Evolutionary conservation across 2,113 vertebrate species (phyloP).

Genomic region (Ranitomeya imitator): DNA sequence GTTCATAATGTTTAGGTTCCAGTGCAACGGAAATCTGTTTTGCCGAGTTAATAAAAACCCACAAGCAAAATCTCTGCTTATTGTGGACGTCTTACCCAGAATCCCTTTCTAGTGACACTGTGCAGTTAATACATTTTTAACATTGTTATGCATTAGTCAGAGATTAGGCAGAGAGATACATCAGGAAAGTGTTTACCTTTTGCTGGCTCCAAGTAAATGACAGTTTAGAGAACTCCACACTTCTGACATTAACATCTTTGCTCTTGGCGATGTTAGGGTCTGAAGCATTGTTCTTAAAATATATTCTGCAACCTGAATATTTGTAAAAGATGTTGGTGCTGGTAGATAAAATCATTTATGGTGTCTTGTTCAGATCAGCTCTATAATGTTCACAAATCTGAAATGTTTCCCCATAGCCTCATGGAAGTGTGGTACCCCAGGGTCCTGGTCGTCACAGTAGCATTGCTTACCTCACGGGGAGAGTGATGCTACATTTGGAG

Average conservation of each 20-base stretch:
- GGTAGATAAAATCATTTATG: too few species aligned
- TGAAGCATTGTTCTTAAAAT: background rate
- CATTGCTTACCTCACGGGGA: too few species aligned
- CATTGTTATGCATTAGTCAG: constrained; percentile 44
- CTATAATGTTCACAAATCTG: too few species aligned
- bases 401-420: too few species aligned
- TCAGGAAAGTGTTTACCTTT: constrained; percentile 22
- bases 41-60: constrained; percentile 40
- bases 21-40: background rate
- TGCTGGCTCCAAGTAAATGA: constrained; percentile 14
- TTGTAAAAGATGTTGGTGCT: background rate
- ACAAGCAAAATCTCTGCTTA: background rate
- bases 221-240: constrained; percentile 16
- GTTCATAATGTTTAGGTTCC: constrained; percentile 22
- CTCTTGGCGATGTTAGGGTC: background rate
- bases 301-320: background rate
- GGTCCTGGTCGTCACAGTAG: too few species aligned
- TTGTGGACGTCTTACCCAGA: background rate
- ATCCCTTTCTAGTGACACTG: background rate
- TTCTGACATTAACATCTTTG: constrained; percentile 27
- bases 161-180: constrained; percentile 1
- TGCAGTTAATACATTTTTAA: constrained; percentile 41
- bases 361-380: too few species aligned
- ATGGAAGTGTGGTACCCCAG: too few species aligned
- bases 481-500: too few species aligned